Evolutionary conservation across 1,140 invertebrate species (phyloP), one percentile per base, ranked within the genome.

Genomic region (Leptinotarsa lineolata): DNA sequence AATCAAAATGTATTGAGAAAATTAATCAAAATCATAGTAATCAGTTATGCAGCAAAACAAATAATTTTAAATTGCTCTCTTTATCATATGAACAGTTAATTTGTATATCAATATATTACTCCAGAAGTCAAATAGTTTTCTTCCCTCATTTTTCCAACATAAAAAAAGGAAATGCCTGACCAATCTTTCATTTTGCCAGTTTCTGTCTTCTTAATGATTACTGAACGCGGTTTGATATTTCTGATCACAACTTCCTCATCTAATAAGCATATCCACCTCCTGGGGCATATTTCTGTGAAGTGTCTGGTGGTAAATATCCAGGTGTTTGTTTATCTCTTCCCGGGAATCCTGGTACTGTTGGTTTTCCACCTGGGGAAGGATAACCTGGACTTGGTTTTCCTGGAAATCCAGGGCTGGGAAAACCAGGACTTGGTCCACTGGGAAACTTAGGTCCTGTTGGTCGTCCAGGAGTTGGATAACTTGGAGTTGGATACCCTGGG

Each of bases 201-300:
- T 39, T 39, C 30, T 39, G 30, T 39, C 8, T 39, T 39, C 8
- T 39, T 39, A 6, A 39, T 39, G 8, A 39, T 39, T 39, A 39
- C 30, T 39, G 8, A 39, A 39, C 30, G 30, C 5, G 30, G 2
- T 39, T 39, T 39, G 30, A n/a, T 39, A 8, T 39, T 39, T 39
- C 30, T 39, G 30, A 39, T 39, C 60, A 61, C 12, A 61, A 61
- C 66, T 74, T 65, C 39, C 44, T 63, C 30, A 67, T 71, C 70
- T 86, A 89, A 80, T 89, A 89, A 70, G 87, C 87, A 81, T 89
- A 89, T 60, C 88, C 87, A 48, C 86, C 86, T 78, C 80, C 84
- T 21, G 85, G 84, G 39, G 73, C 65, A 67, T 83, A 83, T 58
- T 79, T 74, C 70, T 83, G 81, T 46, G 65, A 72, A 60, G 65